Evolutionary conservation across 2,888 invertebrate species (phyloP).

Genomic region (Phengaris arion): DNA sequence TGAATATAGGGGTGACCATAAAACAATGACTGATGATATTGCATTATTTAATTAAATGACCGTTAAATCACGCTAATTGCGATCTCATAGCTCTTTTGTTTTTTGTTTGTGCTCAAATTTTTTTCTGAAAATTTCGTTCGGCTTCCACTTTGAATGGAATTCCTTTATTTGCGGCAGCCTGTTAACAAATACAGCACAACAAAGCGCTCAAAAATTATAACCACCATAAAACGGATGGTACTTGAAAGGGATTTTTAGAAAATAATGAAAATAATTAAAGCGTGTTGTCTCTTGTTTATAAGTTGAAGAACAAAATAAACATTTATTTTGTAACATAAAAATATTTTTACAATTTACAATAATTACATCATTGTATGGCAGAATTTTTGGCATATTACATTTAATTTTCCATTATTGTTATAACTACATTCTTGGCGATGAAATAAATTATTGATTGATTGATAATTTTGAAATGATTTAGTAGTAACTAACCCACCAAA

Average conservation of each 20-base stretch:
- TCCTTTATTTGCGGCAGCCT: slow-evolving; percentile 73
- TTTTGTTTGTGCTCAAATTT: slow-evolving; percentile 67
- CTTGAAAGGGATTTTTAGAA: slow-evolving; percentile 17
- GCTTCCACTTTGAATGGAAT: slow-evolving; percentile 63
- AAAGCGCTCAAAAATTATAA: slow-evolving; percentile 73
- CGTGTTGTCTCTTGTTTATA: not conserved
- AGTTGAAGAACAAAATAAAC: not conserved
- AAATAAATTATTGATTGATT: too few species aligned
- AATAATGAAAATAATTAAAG: slow-evolving; percentile 2
- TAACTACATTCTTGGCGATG: too few species aligned
- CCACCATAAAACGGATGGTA: slow-evolving; percentile 46
- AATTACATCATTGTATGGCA: not conserved
- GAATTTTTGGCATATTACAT: too few species aligned
- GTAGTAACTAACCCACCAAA: not conserved
- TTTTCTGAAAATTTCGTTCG: slow-evolving; percentile 54
- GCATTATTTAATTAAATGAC: slow-evolving; percentile 74
- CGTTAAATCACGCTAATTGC: slow-evolving; percentile 78
- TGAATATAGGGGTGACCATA: slow-evolving; percentile 37
- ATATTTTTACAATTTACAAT: not conserved
- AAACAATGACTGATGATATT: slow-evolving; percentile 58
- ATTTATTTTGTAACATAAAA: not conserved
- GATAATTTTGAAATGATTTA: not conserved
- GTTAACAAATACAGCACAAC: slow-evolving; percentile 71
- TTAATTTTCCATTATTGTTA: too few species aligned
- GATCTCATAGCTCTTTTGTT: slow-evolving; percentile 62